Base-by-base conservation (phyloP, 2,888 invertebrate species). In the Folsomia manolachei region DNA sequence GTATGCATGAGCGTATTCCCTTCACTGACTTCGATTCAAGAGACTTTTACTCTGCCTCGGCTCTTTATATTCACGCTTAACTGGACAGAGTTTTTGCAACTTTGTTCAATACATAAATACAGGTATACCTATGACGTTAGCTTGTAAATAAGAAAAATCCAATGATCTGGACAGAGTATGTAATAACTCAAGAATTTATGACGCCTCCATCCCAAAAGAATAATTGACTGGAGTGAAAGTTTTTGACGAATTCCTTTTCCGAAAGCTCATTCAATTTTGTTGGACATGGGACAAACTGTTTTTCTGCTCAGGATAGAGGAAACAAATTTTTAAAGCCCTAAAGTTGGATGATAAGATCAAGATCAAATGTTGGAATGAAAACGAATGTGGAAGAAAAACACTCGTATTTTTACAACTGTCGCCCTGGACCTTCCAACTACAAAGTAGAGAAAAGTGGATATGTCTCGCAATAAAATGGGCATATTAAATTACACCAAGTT, bases 1-100 rank as follows among this genome's bases (percentile, higher is more conserved):
- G 66, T 51, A 66, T 66, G 66, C 66, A 66, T 51, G 66, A 23
- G 51, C 39, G n/a, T n/a, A n/a, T n/a, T n/a, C n/a, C n/a, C n/a
- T n/a, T n/a, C n/a, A n/a, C n/a, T n/a, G n/a, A n/a, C n/a, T n/a
- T n/a, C n/a, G n/a, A 66, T 66, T 39, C 66, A 66, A 21, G 14
- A 66, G 52, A 39, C 39, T 39, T 14, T n/a, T n/a, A n/a, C n/a
- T n/a, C n/a, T n/a, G n/a, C 39, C 14, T 39, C 7, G 14, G 14
- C 39, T 39, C 39, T 39, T 39, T 39, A 39, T 14, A 39, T 39
- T 39, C 39, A 39, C 39, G 39, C 39, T 14, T 4, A 39, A 39
- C 39, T 39, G 39, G 39, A 39, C 39, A 39, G 7, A 4, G 14
- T 14, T 39, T 14, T 39, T 14, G 39, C 14, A 39, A n/a, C n/a